A percentile compares a stretch with the other conserved stretches of the same genome.
These are phyloP conservation scores for Acropora yongei DNA, from an alignment of 64 coral and sea anemone species.

Conservation along the genomic window DNA sequence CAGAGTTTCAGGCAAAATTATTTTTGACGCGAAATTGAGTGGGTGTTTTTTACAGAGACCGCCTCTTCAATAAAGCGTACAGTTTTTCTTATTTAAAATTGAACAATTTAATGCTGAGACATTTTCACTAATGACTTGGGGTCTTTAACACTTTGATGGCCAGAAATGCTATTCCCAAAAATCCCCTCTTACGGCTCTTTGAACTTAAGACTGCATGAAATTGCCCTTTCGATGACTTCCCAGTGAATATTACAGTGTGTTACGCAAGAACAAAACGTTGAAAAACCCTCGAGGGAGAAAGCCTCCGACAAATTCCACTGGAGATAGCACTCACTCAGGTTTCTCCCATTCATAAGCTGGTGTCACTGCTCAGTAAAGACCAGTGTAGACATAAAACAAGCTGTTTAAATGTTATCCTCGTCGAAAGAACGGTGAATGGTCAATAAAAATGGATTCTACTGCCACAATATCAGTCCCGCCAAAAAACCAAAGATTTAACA, in stretches of 20 bases:
- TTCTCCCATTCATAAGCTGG: not conserved
- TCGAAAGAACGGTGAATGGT: not conserved
- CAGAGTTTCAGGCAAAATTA: no score
- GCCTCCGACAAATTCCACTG: not conserved
- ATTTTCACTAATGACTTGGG: not conserved
- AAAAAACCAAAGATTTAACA: not conserved
- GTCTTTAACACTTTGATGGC: not conserved
- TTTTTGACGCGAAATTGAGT: no score
- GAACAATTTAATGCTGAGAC: not conserved
- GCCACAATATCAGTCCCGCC: not conserved
- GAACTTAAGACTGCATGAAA: not conserved
- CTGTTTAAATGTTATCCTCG: not conserved
- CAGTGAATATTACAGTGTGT: not conserved
- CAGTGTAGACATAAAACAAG: not conserved
- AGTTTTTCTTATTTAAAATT: no score
- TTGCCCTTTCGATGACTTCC: not conserved
- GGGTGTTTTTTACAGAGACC: no score
- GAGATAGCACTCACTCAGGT: not conserved
- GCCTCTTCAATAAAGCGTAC: no score
- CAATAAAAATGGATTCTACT: not conserved
- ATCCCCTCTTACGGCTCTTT: not conserved
- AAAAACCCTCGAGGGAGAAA: not conserved
- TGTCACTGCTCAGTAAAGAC: not conserved
- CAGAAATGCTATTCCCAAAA: not conserved
- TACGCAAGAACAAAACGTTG: not conserved